Conservation (phyloP, 2,888 invertebrate species). For the Coelopa pilipes region DNA sequence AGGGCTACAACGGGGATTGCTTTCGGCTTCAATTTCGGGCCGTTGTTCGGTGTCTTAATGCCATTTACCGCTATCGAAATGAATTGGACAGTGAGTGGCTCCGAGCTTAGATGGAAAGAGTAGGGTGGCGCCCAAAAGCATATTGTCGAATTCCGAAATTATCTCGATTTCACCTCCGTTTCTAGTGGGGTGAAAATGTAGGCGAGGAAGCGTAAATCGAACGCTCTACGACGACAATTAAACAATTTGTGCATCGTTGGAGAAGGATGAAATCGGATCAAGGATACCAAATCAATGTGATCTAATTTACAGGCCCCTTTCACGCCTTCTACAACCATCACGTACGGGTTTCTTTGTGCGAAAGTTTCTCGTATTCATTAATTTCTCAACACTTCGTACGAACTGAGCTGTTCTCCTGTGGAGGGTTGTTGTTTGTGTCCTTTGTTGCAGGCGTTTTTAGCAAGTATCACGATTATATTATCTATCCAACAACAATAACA, state of each 20-base stretch:
- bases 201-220: no score
- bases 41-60: neutral
- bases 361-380: neutral
- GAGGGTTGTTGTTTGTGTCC: neutral
- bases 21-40: neutral
- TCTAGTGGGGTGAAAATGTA: no score
- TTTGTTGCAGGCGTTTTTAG: conserved; percentile 20
- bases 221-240: no score
- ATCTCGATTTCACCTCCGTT: neutral
- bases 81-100: neutral
- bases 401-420: neutral
- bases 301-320: neutral
- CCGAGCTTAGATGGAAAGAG: neutral
- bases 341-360: neutral
- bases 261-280: no score
- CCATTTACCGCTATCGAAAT: conserved; percentile 1
- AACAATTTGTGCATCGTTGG: no score
- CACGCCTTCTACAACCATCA: neutral
- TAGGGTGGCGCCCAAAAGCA: neutral
- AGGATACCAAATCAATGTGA: neutral
- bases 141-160: conserved; percentile 21
- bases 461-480: conserved; percentile 22
- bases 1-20: no score
- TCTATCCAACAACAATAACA: neutral
- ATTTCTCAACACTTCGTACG: conserved; percentile 13